Evolutionary conservation across 2,888 invertebrate species (phyloP), one percentile per base, ranked within the genome.

Genomic region (Cataglyphis cursor): DNA sequence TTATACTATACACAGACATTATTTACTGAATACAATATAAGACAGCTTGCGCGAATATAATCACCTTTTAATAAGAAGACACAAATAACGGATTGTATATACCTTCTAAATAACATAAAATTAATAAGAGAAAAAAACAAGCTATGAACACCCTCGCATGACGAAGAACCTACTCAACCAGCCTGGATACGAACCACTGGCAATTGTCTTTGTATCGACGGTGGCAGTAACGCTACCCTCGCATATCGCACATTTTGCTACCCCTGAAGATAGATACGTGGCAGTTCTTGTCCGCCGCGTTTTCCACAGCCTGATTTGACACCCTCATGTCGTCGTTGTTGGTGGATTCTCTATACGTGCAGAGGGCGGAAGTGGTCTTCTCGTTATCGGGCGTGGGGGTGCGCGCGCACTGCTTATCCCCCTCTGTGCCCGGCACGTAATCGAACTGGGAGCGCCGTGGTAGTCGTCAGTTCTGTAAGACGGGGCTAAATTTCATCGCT

Each of bases 361-460:
- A 54, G 59, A 59, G 80, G 85, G 70, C 61, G 75, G 48, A 64
- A 81, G 54, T 48, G 28, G 61, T 76, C 61, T 72, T 82, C 21
- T 64, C 62, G 73, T 66, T 65, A 82, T 87, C 83, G 89, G 84
- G 86, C 84, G 90, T 85, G 85, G 78, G 85, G 83, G 41, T 93
- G 94, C 94, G 94, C 92, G 93, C 94, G 94, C 94, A 93, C 68
- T 80, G 31, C n/a, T 87, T 89, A 93, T 86, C 90, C 90, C 91
- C 54, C 54, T 66, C 89, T 91, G 92, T 87, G 85, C 87, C 87
- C 84, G 91, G 91, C 92, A 94, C 93, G 93, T 94, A 94, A 94
- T 94, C 94, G 94, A 94, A 94, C 94, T 93, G 94, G 94, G 94
- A 94, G 94, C 94, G 94, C 94, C 94, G 93, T 91, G 93, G 90